phyloP scores from a whole-genome alignment of 2,888 invertebrate genomes.

The Mesoligia furuncula region DNA sequence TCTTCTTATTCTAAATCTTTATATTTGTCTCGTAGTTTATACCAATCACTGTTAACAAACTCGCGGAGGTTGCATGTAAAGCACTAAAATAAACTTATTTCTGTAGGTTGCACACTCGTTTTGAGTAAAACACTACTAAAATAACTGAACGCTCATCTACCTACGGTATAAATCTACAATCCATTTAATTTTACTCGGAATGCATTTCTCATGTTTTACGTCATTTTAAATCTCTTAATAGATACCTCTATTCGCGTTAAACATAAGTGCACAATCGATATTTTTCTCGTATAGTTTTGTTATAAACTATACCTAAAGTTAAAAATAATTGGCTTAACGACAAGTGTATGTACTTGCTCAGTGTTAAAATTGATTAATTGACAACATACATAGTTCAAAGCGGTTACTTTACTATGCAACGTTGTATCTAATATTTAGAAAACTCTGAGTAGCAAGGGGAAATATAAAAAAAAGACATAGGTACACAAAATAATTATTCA shows the following conservation, averaged over 20 bases:
- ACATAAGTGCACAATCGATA: not conserved
- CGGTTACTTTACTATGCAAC: constrained; percentile 42
- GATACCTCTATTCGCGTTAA: too few species aligned
- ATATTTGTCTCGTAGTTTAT: too few species aligned
- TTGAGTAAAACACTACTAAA: not conserved
- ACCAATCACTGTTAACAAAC: too few species aligned
- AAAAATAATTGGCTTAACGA: constrained; percentile 44
- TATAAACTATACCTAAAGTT: constrained; percentile 13
- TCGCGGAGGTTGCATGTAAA: too few species aligned
- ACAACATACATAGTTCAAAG: constrained; percentile 45
- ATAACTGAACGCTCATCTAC: not conserved
- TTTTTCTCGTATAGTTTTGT: constrained; percentile 13
- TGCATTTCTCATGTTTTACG: not conserved
- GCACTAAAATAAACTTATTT: not conserved
- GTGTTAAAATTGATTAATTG: constrained; percentile 58
- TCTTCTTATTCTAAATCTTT: too few species aligned
- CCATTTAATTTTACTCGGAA: not conserved
- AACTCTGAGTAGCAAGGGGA: constrained; percentile 43
- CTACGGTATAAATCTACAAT: not conserved
- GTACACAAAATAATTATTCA: not conserved
- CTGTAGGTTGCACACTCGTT: too few species aligned
- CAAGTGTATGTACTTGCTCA: constrained; percentile 56
- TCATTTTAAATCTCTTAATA: not conserved
- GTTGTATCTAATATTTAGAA: constrained; percentile 50
- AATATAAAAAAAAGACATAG: not conserved